Base-by-base conservation (phyloP, 2,113 vertebrate species). In the Chaetodon trifascialis region DNA sequence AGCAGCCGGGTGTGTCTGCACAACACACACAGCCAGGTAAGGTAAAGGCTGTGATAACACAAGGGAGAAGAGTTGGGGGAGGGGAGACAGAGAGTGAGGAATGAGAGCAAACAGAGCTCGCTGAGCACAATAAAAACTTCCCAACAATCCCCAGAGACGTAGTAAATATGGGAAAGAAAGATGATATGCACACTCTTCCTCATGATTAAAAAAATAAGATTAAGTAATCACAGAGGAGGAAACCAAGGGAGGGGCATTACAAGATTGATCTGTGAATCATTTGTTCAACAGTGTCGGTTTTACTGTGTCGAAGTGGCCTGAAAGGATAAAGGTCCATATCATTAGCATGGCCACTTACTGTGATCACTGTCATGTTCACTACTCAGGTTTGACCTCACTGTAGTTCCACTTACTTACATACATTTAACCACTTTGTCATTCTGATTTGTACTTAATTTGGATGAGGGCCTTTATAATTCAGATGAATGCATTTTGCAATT, bases 1-100 rank as follows among this genome's bases (percentile, higher is more conserved):
- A 88, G 52, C 42, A 66, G 64, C 71, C 52, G 93, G 95, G 95
- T 95, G 95, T 95, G 95, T 94, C 92, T 83, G 73, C 65, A 44
- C 23, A 58, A 68, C 73, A 76, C 46, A 81, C 82, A 77, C 75
- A 85, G 90, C 74, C 93, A 95, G 94, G 92, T 95, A 92, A 95
- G 93, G 86, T 67, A 81, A 75, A 54, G 36, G 68, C 70, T 84
- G 77, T 84, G 74, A 81, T 77, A 86, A 76, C 6, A 47, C 77
- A 76, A 73, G 52, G 9, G 52, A 79, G 66, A 60, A 79, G 66
- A 60, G 44, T 25, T 30, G 94, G 91, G 86, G 86, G 90, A 87
- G 71, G 86, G 91, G 90, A 86, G 47, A 52, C 46, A 76, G 67
- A 83, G 52, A 83, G 77, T 59, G 34, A 77, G 49, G 54, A 30